Evolutionary conservation across 2,888 invertebrate genomes (phyloP).

Genomic region (Baronia brevicornis): DNA sequence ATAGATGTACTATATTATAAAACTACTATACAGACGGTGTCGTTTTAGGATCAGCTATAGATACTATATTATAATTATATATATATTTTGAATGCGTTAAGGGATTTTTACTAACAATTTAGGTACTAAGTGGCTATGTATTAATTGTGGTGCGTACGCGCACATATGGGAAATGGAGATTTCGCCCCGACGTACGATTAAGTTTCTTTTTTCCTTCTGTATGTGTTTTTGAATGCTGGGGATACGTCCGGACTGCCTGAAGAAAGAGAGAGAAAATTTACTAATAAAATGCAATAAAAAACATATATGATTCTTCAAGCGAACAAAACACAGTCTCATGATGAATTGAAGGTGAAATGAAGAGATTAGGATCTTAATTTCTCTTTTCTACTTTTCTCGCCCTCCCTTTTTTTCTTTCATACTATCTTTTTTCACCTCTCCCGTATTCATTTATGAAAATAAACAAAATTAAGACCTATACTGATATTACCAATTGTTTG

Average conservation of each 20-base stretch:
- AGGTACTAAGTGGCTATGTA: constrained; percentile 61
- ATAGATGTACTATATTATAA: constrained; percentile 67
- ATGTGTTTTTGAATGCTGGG: constrained; percentile 11
- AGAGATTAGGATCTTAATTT: no score
- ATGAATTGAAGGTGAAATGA: no score
- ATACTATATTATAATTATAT: constrained; percentile 51
- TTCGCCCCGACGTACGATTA: constrained; percentile 5
- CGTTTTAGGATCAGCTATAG: constrained; percentile 59
- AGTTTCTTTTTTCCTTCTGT: constrained; percentile 35
- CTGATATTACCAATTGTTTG: no score
- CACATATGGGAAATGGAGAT: constrained; percentile 35
- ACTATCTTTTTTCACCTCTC: no score
- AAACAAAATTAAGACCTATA: no score
- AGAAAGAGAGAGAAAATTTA: no score
- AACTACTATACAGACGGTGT: constrained; percentile 55
- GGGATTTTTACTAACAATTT: constrained; percentile 72
- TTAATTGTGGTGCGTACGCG: constrained; percentile 32
- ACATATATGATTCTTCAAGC: no score
- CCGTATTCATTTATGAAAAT: no score
- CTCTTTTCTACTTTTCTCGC: no score
- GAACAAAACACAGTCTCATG: no score
- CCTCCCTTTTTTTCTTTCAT: no score
- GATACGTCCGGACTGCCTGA: constrained; percentile 20
- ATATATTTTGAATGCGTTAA: constrained; percentile 74
- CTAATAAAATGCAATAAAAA: no score